Evolutionary conservation across 1,140 invertebrate species (phyloP).

Genomic region (Marisa cornuarietis): DNA sequence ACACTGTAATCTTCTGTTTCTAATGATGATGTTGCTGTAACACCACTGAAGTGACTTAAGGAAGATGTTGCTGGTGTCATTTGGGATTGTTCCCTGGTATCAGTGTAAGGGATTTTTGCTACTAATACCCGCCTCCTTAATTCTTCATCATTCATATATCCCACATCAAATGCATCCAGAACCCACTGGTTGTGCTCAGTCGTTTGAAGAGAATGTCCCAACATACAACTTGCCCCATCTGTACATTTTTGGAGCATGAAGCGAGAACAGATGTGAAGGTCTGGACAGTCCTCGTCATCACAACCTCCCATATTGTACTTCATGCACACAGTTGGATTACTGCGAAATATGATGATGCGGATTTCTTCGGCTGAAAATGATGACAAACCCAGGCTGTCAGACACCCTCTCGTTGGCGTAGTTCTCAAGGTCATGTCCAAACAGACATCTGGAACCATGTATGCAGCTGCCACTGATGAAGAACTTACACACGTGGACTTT

Average conservation of each 20-base stretch:
- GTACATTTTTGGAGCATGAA: neutral
- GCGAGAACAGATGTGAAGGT: neutral
- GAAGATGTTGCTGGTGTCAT: too few relatives aligned
- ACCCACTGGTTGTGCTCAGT: conserved; percentile 12
- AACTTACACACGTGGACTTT: conserved; percentile 2
- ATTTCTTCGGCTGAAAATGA: neutral
- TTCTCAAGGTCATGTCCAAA: conserved; percentile 4
- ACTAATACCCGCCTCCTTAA: too few relatives aligned
- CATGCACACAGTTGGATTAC: neutral
- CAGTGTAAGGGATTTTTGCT: too few relatives aligned
- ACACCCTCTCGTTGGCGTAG: neutral
- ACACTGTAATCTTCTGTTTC: neutral
- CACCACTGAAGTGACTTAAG: too few relatives aligned
- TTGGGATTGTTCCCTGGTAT: too few relatives aligned
- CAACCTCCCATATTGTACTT: neutral
- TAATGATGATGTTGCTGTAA: too few relatives aligned
- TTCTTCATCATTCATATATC: neutral
- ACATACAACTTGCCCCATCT: neutral
- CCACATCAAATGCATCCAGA: neutral
- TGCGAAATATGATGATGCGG: conserved; percentile 8
- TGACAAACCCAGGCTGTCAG: neutral
- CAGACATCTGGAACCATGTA: neutral
- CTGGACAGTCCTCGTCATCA: neutral
- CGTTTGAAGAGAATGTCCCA: neutral
- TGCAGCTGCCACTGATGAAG: conserved; percentile 2